phyloP scores from a whole-genome alignment of 2,888 invertebrate species.

The Ellobium chinense region DNA sequence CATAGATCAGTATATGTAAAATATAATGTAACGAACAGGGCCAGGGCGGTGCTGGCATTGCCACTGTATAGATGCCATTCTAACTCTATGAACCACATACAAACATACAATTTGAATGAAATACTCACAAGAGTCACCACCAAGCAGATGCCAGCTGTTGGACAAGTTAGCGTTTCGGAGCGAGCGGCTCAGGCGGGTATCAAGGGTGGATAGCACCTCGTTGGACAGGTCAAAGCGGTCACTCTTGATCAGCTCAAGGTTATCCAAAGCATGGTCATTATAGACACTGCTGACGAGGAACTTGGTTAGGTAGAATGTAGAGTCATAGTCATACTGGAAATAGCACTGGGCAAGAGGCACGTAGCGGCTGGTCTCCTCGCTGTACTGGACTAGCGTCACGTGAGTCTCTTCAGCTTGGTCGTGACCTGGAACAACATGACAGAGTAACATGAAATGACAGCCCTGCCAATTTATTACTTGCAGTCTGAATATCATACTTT shows the following conservation, averaged over 20 bases:
- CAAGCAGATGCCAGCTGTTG: constrained; percentile 70
- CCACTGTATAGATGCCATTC: no score
- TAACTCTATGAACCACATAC: no score
- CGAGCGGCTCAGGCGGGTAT: constrained; percentile 64
- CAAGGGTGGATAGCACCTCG: constrained; percentile 69
- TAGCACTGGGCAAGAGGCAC: constrained; percentile 49
- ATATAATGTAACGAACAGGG: no score
- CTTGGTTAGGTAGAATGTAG: constrained; percentile 66
- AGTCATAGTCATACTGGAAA: constrained; percentile 65
- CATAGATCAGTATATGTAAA: no score
- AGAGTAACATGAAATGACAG: no score
- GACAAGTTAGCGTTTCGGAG: constrained; percentile 61
- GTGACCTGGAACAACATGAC: constrained; percentile 68
- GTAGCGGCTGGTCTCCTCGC: constrained; percentile 39
- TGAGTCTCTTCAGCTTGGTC: constrained; percentile 62
- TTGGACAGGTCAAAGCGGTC: constrained; percentile 71
- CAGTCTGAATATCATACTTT: no score
- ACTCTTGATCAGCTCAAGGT: constrained; percentile 68
- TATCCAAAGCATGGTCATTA: constrained; percentile 61
- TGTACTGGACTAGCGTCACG: constrained; percentile 58
- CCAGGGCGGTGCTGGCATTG: no score
- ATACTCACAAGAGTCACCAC: constrained; percentile 59
- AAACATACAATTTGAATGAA: no score
- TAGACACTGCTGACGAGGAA: constrained; percentile 71
- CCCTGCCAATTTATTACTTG: no score